phyloP scores from a whole-genome alignment of 2,113 vertebrate species.

The Merops nubicus region DNA sequence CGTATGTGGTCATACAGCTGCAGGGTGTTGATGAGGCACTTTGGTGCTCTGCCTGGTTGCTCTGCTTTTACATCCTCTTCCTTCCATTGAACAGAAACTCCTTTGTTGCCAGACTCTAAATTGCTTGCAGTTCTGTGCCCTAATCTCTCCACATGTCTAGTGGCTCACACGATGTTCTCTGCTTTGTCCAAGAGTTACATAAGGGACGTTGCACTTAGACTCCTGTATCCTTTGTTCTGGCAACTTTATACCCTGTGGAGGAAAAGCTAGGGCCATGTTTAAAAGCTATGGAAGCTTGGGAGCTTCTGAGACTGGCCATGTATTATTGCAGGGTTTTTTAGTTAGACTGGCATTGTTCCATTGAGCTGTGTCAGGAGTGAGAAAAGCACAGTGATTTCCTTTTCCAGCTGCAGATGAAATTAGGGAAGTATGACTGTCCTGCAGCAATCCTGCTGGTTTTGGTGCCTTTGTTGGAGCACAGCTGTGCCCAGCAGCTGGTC shows the following conservation, averaged over 20 bases:
- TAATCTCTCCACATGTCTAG: not conserved
- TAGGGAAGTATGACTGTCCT: conserved; percentile 28
- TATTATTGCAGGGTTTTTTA: not conserved
- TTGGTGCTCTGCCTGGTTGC: not conserved
- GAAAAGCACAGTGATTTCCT: conserved; percentile 37
- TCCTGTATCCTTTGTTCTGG: not conserved
- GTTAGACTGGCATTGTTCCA: not conserved
- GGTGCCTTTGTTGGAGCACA: conserved; percentile 67
- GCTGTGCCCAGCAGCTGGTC: conserved; percentile 77
- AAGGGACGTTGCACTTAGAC: not conserved
- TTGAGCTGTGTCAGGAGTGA: conserved; percentile 28
- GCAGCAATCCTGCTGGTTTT: conserved; percentile 44
- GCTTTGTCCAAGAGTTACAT: not conserved
- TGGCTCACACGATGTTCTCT: not conserved
- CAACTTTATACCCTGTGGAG: not conserved
- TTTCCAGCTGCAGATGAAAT: conserved; percentile 49
- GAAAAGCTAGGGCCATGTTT: not conserved
- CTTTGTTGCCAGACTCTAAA: not conserved
- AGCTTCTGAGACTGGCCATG: not conserved
- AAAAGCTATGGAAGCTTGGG: not conserved
- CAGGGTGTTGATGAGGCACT: not conserved
- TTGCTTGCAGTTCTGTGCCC: not conserved
- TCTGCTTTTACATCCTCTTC: not conserved
- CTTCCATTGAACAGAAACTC: not conserved
- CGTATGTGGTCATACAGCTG: not conserved